These are phyloP conservation scores for Rhineura floridana DNA, from an alignment of 2,113 vertebrate species.

Conservation along the genomic window DNA sequence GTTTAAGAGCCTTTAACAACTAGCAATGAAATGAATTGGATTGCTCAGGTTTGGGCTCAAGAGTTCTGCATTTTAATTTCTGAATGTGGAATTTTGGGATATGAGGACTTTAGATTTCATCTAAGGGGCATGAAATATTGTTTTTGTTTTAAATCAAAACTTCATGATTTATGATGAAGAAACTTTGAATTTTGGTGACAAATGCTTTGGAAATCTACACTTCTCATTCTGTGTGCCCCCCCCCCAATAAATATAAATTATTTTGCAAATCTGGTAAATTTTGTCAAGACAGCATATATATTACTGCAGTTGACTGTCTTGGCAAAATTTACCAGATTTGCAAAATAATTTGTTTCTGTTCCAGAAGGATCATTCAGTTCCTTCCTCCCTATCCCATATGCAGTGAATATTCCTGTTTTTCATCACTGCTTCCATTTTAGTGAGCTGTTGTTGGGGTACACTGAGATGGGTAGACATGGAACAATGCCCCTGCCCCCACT, in stretches of 20 bases:
- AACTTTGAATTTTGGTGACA: neutral
- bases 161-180: neutral
- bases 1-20: neutral
- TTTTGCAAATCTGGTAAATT: no score
- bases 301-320: neutral
- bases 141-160: neutral
- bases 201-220: neutral
- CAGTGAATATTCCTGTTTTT: neutral
- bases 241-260: no score
- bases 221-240: no score
- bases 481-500: neutral
- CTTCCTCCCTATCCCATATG: no score
- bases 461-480: neutral
- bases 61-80: neutral
- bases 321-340: neutral
- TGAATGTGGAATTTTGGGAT: neutral
- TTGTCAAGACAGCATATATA: no score
- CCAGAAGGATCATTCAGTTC: no score
- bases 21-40: neutral
- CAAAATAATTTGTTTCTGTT: neutral
- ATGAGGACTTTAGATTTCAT: neutral
- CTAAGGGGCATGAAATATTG: no score
- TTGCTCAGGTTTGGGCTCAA: neutral
- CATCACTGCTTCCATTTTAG: no score
- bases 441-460: neutral